These are phyloP conservation scores for Orthosia cruda DNA, from an alignment of 2,888 invertebrate species.

Conservation along the genomic window DNA sequence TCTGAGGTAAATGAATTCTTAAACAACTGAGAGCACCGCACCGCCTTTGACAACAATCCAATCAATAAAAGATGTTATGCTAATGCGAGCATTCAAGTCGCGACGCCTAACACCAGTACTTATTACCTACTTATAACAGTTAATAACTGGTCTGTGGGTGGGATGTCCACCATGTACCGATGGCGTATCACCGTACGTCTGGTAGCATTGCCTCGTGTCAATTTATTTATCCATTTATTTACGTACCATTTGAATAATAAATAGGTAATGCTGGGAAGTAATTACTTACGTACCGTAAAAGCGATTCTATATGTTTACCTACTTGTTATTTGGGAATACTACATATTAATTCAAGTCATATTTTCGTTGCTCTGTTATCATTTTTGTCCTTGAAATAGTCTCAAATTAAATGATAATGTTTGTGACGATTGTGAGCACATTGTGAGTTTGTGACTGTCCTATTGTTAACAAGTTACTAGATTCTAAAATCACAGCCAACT, in stretches of 20 bases:
- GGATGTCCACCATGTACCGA: too few species aligned
- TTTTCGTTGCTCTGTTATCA: neutral
- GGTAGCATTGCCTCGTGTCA: neutral
- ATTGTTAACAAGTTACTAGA: neutral
- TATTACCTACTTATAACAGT: too few species aligned
- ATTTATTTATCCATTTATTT: neutral
- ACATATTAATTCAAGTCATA: neutral
- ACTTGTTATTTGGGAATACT: neutral
- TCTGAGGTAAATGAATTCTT: too few species aligned
- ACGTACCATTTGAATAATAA: neutral
- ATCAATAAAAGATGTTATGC: too few species aligned
- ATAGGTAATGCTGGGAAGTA: constrained; percentile 2
- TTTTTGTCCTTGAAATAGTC: constrained; percentile 4
- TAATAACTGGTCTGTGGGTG: too few species aligned
- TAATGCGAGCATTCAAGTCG: too few species aligned
- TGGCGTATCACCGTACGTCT: too few species aligned
- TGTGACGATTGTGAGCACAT: neutral
- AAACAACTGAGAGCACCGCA: too few species aligned
- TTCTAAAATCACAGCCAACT: neutral
- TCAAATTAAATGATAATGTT: constrained; percentile 4
- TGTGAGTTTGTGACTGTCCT: neutral
- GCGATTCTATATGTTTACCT: neutral
- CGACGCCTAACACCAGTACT: too few species aligned
- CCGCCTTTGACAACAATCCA: too few species aligned
- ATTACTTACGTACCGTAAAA: neutral